Conservation (phyloP, 2,113 vertebrate species). For the Redunca redunca region DNA sequence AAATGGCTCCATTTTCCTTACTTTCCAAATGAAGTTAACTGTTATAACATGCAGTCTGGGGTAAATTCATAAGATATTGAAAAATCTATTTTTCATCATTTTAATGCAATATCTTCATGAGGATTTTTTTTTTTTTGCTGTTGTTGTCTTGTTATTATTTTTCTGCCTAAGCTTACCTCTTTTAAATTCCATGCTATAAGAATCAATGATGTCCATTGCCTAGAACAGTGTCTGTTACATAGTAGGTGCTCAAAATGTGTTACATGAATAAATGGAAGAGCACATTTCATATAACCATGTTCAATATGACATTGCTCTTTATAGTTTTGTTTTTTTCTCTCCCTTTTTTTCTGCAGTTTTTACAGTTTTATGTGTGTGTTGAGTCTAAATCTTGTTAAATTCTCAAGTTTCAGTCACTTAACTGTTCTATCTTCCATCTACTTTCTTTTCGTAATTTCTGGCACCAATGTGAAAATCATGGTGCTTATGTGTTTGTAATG, state of each 20-base stretch:
- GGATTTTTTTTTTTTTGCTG: background rate
- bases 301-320: background rate
- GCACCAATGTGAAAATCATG: slow-evolving; percentile 32
- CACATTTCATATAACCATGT: background rate
- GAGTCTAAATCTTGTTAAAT: slow-evolving; percentile 9
- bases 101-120: background rate
- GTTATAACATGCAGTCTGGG: background rate
- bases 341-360: background rate
- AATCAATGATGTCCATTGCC: background rate
- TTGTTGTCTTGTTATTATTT: background rate
- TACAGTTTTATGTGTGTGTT: background rate
- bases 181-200: background rate
- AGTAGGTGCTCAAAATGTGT: background rate
- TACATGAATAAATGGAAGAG: background rate
- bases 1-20: background rate
- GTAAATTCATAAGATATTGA: background rate
- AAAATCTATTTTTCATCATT: background rate
- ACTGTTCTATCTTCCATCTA: background rate
- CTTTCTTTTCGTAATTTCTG: slow-evolving; percentile 51
- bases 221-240: background rate
- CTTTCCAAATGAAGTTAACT: background rate
- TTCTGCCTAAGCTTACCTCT: background rate
- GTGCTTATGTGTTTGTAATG: slow-evolving; percentile 46
- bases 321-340: background rate
- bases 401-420: background rate